Evolutionary conservation across 92 coral and sea anemone species (phyloP).

Genomic region (Heteractis magnifica): DNA sequence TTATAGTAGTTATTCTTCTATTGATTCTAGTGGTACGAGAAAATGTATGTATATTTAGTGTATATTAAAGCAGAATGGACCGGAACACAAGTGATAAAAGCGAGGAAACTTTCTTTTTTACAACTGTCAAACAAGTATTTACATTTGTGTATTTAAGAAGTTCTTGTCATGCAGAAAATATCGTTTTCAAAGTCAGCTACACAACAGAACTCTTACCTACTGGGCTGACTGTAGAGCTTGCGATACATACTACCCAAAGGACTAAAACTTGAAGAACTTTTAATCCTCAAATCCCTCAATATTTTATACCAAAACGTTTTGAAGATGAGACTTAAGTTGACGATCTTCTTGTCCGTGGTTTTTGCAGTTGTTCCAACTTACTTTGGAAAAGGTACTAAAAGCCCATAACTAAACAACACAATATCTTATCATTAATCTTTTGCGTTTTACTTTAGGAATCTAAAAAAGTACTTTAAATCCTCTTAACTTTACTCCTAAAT

Average conservation of each 20-base stretch:
- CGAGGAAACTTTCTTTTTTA: constrained; percentile 5
- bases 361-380: background rate
- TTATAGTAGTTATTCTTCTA: background rate
- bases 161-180: background rate
- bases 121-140: background rate
- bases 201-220: background rate
- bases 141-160: constrained; percentile 11
- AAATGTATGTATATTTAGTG: constrained; percentile 12
- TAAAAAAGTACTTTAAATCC: background rate
- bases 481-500: background rate
- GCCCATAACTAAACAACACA: background rate
- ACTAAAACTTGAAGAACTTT: background rate
- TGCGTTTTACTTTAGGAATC: background rate
- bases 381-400: background rate
- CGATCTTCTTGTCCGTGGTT: background rate
- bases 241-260: background rate
- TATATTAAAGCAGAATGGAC: constrained; percentile 18
- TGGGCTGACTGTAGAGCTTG: background rate
- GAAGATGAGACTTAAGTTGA: background rate
- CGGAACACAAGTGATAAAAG: constrained; percentile 11
- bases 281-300: background rate
- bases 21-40: background rate
- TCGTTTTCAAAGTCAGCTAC: background rate
- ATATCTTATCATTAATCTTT: background rate
- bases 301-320: background rate